A percentile compares a stretch with the other conserved stretches of the same genome.
Conservation (phyloP, 30 jellyfish, hydroid and myxozoan species). For the Phacellophora camtschatica region DNA sequence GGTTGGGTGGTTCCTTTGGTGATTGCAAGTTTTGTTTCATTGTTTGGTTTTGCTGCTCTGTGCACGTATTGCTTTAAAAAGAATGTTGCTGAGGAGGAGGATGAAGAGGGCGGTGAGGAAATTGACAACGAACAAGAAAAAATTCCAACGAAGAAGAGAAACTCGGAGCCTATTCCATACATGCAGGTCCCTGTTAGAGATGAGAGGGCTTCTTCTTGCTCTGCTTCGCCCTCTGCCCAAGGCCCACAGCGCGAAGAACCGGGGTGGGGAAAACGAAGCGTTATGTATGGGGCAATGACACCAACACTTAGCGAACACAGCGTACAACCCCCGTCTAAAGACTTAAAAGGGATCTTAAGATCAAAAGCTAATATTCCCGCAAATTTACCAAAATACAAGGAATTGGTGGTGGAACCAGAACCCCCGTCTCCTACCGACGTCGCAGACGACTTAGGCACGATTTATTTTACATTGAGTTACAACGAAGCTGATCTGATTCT, state of each 20-base stretch:
- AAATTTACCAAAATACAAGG: neutral
- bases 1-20: slow-evolving; percentile 44
- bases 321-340: slow-evolving; percentile 54
- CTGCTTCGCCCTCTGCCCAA: slow-evolving; percentile 17
- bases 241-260: slow-evolving; percentile 22
- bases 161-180: slow-evolving; percentile 11
- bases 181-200: slow-evolving; percentile 5
- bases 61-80: slow-evolving; percentile 81
- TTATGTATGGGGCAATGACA: slow-evolving; percentile 23
- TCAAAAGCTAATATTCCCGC: neutral
- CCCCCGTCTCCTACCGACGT: slow-evolving; percentile 71
- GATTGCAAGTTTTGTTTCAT: slow-evolving; percentile 39
- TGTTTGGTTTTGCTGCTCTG: slow-evolving; percentile 26
- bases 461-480: slow-evolving; percentile 57
- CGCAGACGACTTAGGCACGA: slow-evolving; percentile 77
- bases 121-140: neutral
- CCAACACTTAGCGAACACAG: slow-evolving; percentile 8
- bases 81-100: slow-evolving; percentile 58
- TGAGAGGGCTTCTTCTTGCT: slow-evolving; percentile 3
- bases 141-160: neutral
- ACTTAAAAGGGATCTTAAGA: slow-evolving; percentile 10
- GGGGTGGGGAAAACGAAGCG: slow-evolving; percentile 20
- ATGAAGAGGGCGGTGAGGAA: slow-evolving; percentile 17
- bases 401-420: slow-evolving; percentile 62
- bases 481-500: slow-evolving; percentile 53